phyloP scores from a whole-genome alignment of 2,113 vertebrate genomes.

The Onychorhynchus coronatus region DNA sequence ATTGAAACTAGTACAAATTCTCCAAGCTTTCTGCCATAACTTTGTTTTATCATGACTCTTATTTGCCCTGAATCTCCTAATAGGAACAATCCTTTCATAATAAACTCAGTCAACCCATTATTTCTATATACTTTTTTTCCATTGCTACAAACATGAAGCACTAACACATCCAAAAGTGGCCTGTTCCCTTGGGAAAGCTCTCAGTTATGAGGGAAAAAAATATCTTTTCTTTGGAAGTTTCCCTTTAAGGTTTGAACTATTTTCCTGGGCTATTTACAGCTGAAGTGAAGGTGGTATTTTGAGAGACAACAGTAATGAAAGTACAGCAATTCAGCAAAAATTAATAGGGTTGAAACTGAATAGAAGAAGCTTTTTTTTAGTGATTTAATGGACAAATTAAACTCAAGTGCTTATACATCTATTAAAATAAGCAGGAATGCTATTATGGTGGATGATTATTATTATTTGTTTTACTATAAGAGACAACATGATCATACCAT shows the following conservation, averaged over 20 bases:
- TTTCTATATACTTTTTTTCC: conserved; percentile 26
- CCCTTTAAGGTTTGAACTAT: conserved; percentile 17
- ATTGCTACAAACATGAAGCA: conserved; percentile 15
- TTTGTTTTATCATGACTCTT: conserved; percentile 44
- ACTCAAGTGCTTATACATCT: background rate
- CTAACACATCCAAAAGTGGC: conserved; percentile 26
- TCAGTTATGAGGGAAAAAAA: background rate
- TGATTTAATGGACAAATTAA: background rate
- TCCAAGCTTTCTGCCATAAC: background rate
- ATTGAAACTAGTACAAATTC: conserved; percentile 45
- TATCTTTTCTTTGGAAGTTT: background rate
- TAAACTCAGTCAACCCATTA: conserved; percentile 37
- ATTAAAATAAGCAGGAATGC: background rate
- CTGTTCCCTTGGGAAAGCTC: conserved; percentile 45
- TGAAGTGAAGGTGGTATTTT: conserved; percentile 28
- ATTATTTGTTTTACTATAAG: background rate
- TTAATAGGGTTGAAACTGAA: background rate
- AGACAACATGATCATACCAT: background rate
- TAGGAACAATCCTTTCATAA: conserved; percentile 29
- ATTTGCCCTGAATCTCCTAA: conserved; percentile 51
- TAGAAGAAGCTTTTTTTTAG: background rate
- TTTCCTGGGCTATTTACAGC: conserved; percentile 42
- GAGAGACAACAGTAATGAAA: conserved; percentile 23
- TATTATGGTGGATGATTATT: background rate
- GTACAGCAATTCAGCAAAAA: background rate